Evolutionary conservation across 2,797 vertebrate genomes (phyloP), one percentile per base, ranked within the genome.

Genomic region (Pagetopsis macropterus): DNA sequence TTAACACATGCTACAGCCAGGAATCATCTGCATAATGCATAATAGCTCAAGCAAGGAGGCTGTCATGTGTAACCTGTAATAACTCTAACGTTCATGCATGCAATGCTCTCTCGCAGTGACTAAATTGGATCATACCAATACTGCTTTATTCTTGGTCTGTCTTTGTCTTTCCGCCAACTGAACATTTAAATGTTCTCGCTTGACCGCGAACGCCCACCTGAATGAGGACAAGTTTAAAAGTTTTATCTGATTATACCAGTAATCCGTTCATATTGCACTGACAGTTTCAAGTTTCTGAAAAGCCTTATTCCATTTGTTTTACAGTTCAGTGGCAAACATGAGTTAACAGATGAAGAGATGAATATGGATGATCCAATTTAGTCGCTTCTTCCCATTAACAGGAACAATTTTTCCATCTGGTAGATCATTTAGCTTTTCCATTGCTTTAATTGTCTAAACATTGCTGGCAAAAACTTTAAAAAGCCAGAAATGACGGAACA

Each of bases 171-270:
- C 37, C 19, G 27, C 16, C 23, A 37, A 17, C 61, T n/a, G 40
- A 23, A 63, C 17, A 11, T n/a, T 45, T 15, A 16, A 9, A 2
- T 4, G 19, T 33, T 48, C 14, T 61, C 14, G 0, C 17, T 27
- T 6, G 10, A 23, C 17, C 1, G 1, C 44, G n/a, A 13, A 15
- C n/a, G 5, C 23, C n/a, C 37, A 62, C 52, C 43, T 2, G 31
- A 37, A 74, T 7, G 66, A 63, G 60, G 72, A 64, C 2, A 5
- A 31, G 59, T 66, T 70, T 70, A 9, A 85, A 77, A 79, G 51
- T 64, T 65, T 61, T 54, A 75, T 81, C 70, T 60, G 63, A 78
- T 84, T 83, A 75, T 77, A 77, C 69, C 72, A 79, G 41, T 66
- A 75, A 84, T 78, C 70, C 58, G 46, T 65, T 78, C 31, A 48